Percentiles rank a stretch among this genome's conserved stretches.
Conservation (phyloP, 2,113 vertebrate species). For the Centrocercus urophasianus region DNA sequence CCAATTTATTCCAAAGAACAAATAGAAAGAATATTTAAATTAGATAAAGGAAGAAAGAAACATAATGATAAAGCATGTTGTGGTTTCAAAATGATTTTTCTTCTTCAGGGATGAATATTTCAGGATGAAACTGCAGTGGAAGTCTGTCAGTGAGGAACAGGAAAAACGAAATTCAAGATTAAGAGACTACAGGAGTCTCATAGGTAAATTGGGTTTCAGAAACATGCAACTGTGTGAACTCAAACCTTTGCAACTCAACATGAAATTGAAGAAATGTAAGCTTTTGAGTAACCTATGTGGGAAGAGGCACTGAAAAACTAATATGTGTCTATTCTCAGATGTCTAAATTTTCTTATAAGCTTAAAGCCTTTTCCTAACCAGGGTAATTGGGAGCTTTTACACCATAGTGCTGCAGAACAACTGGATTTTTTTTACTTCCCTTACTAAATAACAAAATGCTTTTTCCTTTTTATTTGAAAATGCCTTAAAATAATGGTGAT, state of each 20-base stretch:
- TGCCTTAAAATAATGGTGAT: not conserved
- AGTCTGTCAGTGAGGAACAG: constrained; percentile 94
- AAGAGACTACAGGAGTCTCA: constrained; percentile 94
- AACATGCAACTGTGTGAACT: not conserved
- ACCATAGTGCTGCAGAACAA: not conserved
- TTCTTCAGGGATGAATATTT: constrained; percentile 93
- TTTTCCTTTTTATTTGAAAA: not conserved
- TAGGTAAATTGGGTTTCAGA: constrained; percentile 81
- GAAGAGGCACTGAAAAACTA: not conserved
- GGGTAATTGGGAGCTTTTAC: not conserved
- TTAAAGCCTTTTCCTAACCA: not conserved
- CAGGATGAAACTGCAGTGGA: constrained; percentile 98
- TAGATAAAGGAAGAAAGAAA: not conserved
- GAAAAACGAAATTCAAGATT: constrained; percentile 94
- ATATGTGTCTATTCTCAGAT: not conserved
- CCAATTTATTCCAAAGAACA: not conserved
- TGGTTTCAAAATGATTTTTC: constrained; percentile 17
- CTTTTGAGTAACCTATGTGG: not conserved
- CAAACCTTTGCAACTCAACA: not conserved
- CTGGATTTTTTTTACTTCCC: not conserved
- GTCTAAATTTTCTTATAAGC: not conserved
- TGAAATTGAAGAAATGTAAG: not conserved
- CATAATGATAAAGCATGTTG: not conserved
- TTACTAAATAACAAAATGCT: not conserved
- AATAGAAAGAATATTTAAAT: not conserved